These are phyloP conservation scores for Hyalella azteca DNA, from an alignment of 2,888 invertebrate species.

Conservation along the genomic window DNA sequence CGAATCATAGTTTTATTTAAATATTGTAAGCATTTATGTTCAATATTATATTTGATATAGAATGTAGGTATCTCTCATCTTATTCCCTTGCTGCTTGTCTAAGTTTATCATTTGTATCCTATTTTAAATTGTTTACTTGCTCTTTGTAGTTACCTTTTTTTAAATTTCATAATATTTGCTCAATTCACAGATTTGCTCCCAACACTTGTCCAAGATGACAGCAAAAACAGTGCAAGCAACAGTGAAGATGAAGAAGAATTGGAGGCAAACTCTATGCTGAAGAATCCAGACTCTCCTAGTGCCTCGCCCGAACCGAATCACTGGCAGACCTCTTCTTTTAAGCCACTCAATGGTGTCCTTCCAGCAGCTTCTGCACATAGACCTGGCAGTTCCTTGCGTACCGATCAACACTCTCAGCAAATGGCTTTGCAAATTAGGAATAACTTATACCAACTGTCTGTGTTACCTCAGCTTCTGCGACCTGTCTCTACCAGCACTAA, in stretches of 20 bases:
- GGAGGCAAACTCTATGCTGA: not conserved
- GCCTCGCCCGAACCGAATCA: not conserved
- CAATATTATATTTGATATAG: no score
- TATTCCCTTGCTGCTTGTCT: not conserved
- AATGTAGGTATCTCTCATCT: no score
- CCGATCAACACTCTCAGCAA: constrained; percentile 9
- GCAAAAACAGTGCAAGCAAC: not conserved
- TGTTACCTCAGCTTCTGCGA: constrained; percentile 5
- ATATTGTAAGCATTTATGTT: no score
- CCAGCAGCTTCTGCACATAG: no score
- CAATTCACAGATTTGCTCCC: not conserved
- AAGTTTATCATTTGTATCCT: not conserved
- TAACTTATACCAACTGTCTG: not conserved
- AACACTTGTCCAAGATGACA: not conserved
- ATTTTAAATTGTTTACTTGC: no score
- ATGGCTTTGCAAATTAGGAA: not conserved
- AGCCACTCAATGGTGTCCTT: constrained; percentile 1
- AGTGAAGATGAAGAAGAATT: not conserved
- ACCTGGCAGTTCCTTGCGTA: not conserved
- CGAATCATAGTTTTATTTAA: no score
- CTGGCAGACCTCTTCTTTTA: not conserved
- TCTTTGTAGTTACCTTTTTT: no score
- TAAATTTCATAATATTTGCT: no score
- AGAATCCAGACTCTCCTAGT: not conserved
- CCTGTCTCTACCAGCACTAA: not conserved